Conservation (phyloP, 2,113 vertebrate genomes). For the Benitochromis conjunctus region DNA sequence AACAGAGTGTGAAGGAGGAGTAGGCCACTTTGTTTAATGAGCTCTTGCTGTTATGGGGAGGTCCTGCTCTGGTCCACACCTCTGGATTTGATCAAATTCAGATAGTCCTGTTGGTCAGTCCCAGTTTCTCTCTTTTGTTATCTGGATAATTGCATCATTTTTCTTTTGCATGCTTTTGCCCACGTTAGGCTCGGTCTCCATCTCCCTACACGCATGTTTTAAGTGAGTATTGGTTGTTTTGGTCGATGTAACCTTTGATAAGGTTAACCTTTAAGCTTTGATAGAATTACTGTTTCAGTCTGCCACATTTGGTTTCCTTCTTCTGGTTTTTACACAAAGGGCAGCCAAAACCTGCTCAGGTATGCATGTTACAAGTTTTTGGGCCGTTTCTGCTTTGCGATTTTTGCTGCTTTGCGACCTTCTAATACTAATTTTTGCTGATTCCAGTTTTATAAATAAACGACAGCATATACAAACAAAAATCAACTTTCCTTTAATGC, state of each 20-base stretch:
- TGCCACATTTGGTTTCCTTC: neutral
- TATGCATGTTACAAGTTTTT: fast-evolving
- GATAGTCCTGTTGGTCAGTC: neutral
- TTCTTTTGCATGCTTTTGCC: neutral
- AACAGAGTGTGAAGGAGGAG: neutral
- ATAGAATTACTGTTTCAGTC: neutral
- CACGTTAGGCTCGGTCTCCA: fast-evolving
- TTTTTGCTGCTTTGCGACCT: neutral
- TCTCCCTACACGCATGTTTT: neutral
- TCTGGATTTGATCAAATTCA: neutral
- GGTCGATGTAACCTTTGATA: neutral
- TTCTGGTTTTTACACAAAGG: neutral
- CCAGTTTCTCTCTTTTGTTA: neutral
- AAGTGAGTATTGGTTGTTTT: neutral
- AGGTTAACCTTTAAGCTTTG: too few species aligned
- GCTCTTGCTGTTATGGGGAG: neutral
- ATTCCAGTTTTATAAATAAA: neutral
- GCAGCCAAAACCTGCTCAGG: neutral
- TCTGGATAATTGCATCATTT: neutral
- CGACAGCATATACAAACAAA: neutral
- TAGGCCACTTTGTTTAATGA: neutral
- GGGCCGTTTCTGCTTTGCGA: neutral
- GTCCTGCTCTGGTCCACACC: neutral
- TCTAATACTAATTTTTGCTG: fast-evolving
- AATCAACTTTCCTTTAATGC: neutral